These are phyloP conservation scores for Tipula vernalis DNA, from an alignment of 2,888 invertebrate genomes.

Conservation along the genomic window DNA sequence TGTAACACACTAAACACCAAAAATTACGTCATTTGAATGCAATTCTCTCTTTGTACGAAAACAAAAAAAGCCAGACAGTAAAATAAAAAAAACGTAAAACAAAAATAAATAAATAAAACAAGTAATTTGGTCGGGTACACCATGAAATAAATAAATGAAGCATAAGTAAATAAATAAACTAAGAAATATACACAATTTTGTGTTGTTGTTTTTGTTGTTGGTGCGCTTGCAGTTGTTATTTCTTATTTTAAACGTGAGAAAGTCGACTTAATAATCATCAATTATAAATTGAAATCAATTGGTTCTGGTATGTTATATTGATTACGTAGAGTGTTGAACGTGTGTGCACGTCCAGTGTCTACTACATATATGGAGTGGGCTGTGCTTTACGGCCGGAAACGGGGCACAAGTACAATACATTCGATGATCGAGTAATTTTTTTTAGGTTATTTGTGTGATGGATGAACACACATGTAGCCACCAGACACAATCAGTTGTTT, in stretches of 20 bases:
- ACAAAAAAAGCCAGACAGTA: neutral
- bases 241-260: neutral
- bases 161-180: neutral
- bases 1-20: neutral
- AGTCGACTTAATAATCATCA: neutral
- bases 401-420: no score
- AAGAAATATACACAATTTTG: neutral
- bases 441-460: neutral
- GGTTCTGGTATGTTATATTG: neutral
- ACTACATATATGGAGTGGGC: neutral
- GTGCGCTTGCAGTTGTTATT: neutral
- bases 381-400: neutral
- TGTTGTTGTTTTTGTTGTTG: neutral
- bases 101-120: neutral
- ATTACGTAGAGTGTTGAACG: neutral
- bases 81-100: neutral
- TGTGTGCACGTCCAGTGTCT: neutral
- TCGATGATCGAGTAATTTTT: neutral
- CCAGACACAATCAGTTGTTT: neutral
- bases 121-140: neutral
- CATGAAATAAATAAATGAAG: neutral
- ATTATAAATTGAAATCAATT: constrained; percentile 4
- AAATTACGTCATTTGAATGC: neutral
- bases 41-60: neutral
- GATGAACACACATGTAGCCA: neutral